Percentiles rank a stretch among this genome's conserved stretches.
These are phyloP conservation scores for Psittacula derbiana DNA, from an alignment of 2,797 vertebrate genomes.

Conservation along the genomic window DNA sequence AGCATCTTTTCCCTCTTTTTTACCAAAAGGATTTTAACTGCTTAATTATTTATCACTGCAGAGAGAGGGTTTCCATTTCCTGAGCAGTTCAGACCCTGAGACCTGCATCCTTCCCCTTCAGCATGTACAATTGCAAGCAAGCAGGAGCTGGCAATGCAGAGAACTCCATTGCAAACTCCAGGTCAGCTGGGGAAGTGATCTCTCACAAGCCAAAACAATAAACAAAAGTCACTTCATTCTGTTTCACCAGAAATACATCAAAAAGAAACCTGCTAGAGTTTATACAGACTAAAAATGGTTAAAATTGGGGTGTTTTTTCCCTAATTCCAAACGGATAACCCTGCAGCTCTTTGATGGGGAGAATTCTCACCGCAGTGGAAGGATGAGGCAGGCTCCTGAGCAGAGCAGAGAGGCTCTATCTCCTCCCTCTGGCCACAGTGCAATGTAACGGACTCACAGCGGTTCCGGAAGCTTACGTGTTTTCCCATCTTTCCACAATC, in stretches of 20 bases:
- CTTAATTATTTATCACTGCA: neutral
- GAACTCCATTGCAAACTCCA: neutral
- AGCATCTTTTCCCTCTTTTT: neutral
- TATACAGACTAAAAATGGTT: neutral
- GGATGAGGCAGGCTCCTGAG: neutral
- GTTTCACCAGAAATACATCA: neutral
- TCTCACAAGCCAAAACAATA: neutral
- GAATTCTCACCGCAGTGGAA: neutral
- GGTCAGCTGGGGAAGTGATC: neutral
- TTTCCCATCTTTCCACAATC: neutral
- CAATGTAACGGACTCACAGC: neutral
- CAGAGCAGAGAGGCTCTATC: conserved; percentile 20
- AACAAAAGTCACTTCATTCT: neutral
- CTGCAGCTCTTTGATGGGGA: neutral
- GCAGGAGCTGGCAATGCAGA: neutral
- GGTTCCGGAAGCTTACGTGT: neutral
- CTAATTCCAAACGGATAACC: neutral
- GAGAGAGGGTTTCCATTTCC: neutral
- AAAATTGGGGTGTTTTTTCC: neutral
- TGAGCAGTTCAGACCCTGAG: neutral
- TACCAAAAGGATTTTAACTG: neutral
- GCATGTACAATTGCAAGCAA: accelerated
- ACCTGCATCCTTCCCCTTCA: neutral
- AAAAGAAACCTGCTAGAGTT: neutral
- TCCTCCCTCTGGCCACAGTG: conserved; percentile 28